Percentiles rank a stretch among this genome's conserved stretches.
phyloP scores from a whole-genome alignment of 2,113 vertebrate genomes.

The Chauna torquata region DNA sequence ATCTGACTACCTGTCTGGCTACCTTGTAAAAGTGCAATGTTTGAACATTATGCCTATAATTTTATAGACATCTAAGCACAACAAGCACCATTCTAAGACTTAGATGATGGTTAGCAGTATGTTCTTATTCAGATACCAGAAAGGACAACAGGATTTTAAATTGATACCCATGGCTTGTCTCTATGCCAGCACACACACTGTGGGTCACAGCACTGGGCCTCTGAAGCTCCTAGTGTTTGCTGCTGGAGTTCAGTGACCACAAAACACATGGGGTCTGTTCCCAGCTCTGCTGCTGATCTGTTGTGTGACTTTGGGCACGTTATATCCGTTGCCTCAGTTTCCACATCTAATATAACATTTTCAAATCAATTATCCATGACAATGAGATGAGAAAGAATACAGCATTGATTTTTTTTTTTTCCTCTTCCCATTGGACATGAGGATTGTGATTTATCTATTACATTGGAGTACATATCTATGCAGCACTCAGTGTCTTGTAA shows the following conservation, averaged over 20 bases:
- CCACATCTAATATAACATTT: background rate
- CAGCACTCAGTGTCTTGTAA: background rate
- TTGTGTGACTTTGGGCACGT: background rate
- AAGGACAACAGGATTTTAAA: background rate
- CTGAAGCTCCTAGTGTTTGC: background rate
- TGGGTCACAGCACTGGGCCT: background rate
- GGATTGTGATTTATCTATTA: background rate
- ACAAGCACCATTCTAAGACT: background rate
- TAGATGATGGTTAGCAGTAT: background rate
- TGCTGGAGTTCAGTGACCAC: background rate
- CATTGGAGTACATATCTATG: background rate
- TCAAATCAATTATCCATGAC: background rate
- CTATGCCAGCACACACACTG: background rate
- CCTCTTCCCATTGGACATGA: background rate
- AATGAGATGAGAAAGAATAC: background rate
- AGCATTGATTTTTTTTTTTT: background rate
- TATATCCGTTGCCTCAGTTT: conserved; percentile 30
- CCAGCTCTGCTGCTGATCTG: background rate
- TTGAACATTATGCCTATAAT: background rate
- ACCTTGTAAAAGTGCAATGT: background rate
- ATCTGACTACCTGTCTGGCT: background rate
- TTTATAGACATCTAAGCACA: background rate
- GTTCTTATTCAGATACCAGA: background rate
- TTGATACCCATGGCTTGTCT: background rate
- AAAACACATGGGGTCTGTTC: background rate